These are phyloP conservation scores for Heliconius ethilla DNA, from an alignment of 2,888 invertebrate genomes.

Conservation along the genomic window DNA sequence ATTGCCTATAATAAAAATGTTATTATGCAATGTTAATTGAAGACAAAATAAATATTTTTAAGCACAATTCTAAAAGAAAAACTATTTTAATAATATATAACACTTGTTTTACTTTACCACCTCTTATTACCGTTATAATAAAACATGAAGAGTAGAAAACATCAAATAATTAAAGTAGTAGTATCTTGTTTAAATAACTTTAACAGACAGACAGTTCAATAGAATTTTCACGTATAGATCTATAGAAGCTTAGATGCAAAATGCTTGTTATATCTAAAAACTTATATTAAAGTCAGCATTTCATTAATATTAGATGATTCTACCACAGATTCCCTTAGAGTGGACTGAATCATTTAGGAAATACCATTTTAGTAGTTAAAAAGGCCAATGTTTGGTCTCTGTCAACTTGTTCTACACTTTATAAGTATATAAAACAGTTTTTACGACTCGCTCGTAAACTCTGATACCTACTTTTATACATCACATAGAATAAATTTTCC, in stretches of 20 bases:
- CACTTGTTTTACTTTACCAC: neutral
- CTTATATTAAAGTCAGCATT: too few species aligned
- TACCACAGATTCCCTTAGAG: too few species aligned
- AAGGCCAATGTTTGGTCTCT: conserved; percentile 12
- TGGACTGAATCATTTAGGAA: neutral
- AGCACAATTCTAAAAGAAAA: neutral
- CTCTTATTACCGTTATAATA: too few species aligned
- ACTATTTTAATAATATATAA: neutral
- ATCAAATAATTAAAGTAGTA: too few species aligned
- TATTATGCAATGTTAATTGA: neutral
- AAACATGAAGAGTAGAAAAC: too few species aligned
- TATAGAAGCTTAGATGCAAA: too few species aligned
- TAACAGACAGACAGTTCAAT: too few species aligned
- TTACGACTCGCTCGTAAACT: conserved; percentile 45
- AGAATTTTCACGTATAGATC: too few species aligned
- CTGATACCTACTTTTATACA: conserved; percentile 1
- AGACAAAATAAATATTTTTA: neutral
- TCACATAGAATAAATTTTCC: conserved; percentile 41
- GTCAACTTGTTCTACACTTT: conserved; percentile 38
- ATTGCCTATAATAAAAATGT: neutral
- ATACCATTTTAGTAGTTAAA: too few species aligned
- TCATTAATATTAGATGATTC: too few species aligned
- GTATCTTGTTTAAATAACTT: too few species aligned
- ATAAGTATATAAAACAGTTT: conserved; percentile 25
- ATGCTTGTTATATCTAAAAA: too few species aligned